A percentile compares a stretch with the other conserved stretches of the same genome.
phyloP scores from a whole-genome alignment of 2,888 invertebrate species.

The Gandaritis pyraliata region DNA sequence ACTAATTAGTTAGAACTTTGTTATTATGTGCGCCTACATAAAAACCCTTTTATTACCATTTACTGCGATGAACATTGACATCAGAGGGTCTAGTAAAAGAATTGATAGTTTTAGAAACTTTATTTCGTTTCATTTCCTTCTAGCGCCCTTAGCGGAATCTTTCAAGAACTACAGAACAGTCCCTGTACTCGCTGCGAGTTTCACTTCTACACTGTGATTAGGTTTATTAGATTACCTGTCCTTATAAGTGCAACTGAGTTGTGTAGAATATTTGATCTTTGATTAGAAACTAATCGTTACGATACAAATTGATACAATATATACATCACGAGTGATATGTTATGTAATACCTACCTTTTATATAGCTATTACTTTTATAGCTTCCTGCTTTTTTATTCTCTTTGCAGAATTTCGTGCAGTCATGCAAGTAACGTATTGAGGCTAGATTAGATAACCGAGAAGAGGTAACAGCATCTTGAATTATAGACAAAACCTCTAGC shows the following conservation, averaged over 20 bases:
- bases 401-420: slow-evolving; percentile 26
- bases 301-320: slow-evolving; percentile 39
- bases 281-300: slow-evolving; percentile 46
- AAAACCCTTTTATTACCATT: no score
- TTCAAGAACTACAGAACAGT: no score
- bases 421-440: slow-evolving; percentile 29
- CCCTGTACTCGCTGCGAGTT: slow-evolving; percentile 1
- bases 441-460: slow-evolving; percentile 14
- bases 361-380: slow-evolving; percentile 45
- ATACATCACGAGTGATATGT: slow-evolving; percentile 34
- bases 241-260: slow-evolving; percentile 44
- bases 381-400: slow-evolving; percentile 39
- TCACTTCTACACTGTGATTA: slow-evolving; percentile 17
- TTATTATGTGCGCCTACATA: no score
- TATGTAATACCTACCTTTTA: slow-evolving; percentile 38
- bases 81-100: no score
- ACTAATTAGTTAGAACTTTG: no score
- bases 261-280: slow-evolving; percentile 48
- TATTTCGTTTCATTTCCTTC: no score
- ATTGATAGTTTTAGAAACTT: no score
- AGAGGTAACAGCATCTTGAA: background rate
- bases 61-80: no score
- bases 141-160: no score
- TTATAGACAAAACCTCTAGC: no score
- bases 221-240: slow-evolving; percentile 49